Evolutionary conservation across 2,113 vertebrate species (phyloP).

Genomic region (Craseonycteris thonglongyai): DNA sequence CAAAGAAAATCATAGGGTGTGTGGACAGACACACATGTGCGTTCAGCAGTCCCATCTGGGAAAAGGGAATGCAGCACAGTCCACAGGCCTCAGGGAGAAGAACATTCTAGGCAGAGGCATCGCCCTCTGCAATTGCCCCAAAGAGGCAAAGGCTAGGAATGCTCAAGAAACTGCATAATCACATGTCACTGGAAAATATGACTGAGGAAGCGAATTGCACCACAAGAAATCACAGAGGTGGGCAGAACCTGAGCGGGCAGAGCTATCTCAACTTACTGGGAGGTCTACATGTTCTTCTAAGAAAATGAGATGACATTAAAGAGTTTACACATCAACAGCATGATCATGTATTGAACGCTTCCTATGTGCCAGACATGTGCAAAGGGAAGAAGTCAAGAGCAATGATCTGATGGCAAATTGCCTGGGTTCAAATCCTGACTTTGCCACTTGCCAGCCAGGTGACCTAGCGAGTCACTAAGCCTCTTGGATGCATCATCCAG

Average conservation of each 20-base stretch:
- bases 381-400: not conserved
- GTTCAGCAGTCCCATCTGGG: not conserved
- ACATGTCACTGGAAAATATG: not conserved
- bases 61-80: not conserved
- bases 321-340: not conserved
- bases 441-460: not conserved
- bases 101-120: not conserved
- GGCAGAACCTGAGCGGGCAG: no score
- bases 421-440: not conserved
- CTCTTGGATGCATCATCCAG: not conserved
- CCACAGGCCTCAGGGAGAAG: not conserved
- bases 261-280: not conserved
- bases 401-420: not conserved
- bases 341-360: not conserved
- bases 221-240: not conserved
- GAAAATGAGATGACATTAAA: not conserved
- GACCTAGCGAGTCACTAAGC: not conserved
- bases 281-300: not conserved
- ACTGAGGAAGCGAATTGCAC: no score
- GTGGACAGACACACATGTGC: no score
- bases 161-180: not conserved
- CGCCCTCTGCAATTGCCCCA: no score
- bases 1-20: not conserved
- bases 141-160: no score
- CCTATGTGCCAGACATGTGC: not conserved